phyloP scores from a whole-genome alignment of 2,888 invertebrate genomes.

The Sympetrum striolatum region DNA sequence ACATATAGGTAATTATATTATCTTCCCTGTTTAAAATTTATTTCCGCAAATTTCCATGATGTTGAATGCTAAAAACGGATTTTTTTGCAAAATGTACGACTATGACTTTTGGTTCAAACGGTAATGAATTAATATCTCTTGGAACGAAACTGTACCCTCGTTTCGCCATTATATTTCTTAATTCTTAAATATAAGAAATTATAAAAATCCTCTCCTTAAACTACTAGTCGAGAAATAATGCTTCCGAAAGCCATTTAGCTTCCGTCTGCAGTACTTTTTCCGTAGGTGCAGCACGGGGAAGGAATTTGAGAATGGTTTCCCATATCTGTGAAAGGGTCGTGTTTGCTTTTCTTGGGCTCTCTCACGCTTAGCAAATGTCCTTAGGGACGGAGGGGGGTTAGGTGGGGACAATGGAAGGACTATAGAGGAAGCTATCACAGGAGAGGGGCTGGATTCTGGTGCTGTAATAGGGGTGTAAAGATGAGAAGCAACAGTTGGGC shows the following conservation, averaged over 20 bases:
- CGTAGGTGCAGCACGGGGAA: no score
- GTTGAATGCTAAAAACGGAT: no score
- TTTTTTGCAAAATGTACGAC: no score
- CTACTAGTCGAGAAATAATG: not conserved
- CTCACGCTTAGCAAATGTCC: conserved; percentile 17
- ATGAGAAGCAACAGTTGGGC: conserved; percentile 37
- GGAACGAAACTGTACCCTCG: not conserved
- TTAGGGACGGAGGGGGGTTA: not conserved
- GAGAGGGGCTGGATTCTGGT: conserved; percentile 12
- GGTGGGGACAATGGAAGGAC: not conserved
- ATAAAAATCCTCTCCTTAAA: not conserved
- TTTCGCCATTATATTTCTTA: not conserved
- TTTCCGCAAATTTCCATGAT: no score
- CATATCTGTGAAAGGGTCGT: conserved; percentile 23
- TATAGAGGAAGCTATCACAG: not conserved
- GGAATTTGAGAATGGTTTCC: not conserved
- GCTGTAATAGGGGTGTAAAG: conserved; percentile 41
- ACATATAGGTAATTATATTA: no score
- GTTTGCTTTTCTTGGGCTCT: conserved; percentile 5
- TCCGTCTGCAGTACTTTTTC: not conserved
- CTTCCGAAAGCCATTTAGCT: not conserved
- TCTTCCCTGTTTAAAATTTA: no score
- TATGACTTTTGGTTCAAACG: no score
- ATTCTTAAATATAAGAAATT: not conserved
- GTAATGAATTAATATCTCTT: no score